phyloP scores from a whole-genome alignment of 2,888 invertebrate species.

The Biston betularia region DNA sequence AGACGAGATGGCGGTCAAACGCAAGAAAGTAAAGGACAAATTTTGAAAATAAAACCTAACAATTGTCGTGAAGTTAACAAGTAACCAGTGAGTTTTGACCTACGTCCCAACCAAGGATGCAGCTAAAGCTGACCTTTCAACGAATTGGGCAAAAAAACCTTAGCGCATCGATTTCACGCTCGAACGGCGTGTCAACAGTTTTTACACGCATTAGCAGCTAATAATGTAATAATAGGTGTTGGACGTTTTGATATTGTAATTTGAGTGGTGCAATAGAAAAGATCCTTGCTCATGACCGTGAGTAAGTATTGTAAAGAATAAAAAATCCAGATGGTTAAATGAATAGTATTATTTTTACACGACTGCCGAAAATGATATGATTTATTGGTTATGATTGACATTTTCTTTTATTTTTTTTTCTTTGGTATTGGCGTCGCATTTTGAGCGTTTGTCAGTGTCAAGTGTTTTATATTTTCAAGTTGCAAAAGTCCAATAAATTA shows the following conservation, averaged over 20 bases:
- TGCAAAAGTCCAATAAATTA: too few species aligned
- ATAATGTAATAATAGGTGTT: constrained; percentile 9
- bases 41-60: neutral
- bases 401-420: too few species aligned
- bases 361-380: too few species aligned
- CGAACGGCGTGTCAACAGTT: constrained; percentile 41
- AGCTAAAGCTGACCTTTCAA: constrained; percentile 33
- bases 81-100: constrained; percentile 7
- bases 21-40: too few species aligned
- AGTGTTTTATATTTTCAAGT: too few species aligned
- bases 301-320: neutral
- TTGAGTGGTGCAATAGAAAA: constrained; percentile 11
- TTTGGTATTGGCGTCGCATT: too few species aligned
- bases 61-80: neutral
- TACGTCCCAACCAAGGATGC: constrained; percentile 38
- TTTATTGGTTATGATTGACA: neutral
- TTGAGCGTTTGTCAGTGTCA: too few species aligned
- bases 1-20: too few species aligned
- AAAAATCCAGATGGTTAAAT: neutral
- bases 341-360: neutral
- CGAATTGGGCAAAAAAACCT: constrained; percentile 39
- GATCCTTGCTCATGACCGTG: constrained; percentile 24
- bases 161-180: constrained; percentile 47
- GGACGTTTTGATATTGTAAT: constrained; percentile 26
- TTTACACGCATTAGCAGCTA: constrained; percentile 26